Conservation (phyloP, 2,113 vertebrate species). For the Murina feae region DNA sequence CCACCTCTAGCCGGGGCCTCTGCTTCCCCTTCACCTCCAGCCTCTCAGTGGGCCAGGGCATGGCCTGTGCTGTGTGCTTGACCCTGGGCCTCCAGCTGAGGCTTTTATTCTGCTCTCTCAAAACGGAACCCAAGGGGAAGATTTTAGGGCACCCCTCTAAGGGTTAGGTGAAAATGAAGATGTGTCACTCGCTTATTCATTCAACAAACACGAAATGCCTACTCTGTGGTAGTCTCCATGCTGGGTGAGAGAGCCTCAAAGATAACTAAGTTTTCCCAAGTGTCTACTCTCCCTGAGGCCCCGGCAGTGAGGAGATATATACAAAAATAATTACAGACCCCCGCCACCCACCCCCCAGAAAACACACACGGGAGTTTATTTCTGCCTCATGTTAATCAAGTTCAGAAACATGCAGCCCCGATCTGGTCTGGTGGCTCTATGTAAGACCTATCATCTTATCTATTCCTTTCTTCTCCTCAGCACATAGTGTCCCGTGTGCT, state of each 20-base stretch:
- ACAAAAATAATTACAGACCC: not conserved
- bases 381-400: not conserved
- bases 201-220: not conserved
- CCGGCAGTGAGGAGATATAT: not conserved
- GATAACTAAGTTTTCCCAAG: not conserved
- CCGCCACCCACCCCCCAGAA: too few species aligned
- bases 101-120: not conserved
- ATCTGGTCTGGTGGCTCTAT: not conserved
- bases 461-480: not conserved
- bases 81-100: not conserved
- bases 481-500: not conserved
- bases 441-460: not conserved
- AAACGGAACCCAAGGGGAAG: not conserved
- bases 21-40: too few species aligned
- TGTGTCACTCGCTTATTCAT: not conserved
- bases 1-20: accelerated
- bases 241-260: not conserved
- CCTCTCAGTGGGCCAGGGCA: not conserved
- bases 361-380: not conserved
- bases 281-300: not conserved
- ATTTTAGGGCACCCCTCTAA: not conserved
- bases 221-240: not conserved
- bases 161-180: not conserved
- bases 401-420: not conserved
- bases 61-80: too few species aligned